phyloP scores from a whole-genome alignment of 2,888 invertebrate species.

The Thalpophila matura region DNA sequence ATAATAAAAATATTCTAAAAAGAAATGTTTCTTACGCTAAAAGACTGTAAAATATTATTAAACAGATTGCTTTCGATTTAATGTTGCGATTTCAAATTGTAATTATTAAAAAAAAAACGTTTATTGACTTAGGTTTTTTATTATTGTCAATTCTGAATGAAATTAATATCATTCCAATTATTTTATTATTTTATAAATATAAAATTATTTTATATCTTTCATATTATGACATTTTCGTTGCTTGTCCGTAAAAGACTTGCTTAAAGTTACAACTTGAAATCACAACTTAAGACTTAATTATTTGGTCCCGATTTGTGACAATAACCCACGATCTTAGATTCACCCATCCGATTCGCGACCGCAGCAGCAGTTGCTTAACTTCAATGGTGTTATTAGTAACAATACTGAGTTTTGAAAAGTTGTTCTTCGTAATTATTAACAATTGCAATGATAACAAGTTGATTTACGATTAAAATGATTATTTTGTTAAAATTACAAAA shows the following conservation, averaged over 20 bases:
- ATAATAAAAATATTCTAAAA: slow-evolving; percentile 42
- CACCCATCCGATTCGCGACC: slow-evolving; percentile 37
- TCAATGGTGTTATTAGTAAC: slow-evolving; percentile 28
- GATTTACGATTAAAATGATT: not conserved
- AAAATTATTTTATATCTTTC: not conserved
- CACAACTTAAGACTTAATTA: slow-evolving; percentile 42
- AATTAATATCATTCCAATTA: not conserved
- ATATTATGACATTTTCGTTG: not conserved
- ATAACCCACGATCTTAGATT: slow-evolving; percentile 46
- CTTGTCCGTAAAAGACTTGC: slow-evolving; percentile 49
- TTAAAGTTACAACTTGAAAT: slow-evolving; percentile 43
- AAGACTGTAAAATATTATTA: slow-evolving; percentile 45
- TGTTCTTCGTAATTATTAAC: slow-evolving; percentile 34
- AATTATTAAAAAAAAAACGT: not conserved
- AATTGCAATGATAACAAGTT: slow-evolving; percentile 44
- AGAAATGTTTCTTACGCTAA: slow-evolving; percentile 43
- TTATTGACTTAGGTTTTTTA: slow-evolving; percentile 18
- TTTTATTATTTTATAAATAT: not conserved
- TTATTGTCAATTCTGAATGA: slow-evolving; percentile 13
- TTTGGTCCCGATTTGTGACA: slow-evolving; percentile 65
- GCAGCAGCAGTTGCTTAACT: slow-evolving; percentile 38
- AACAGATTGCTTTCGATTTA: slow-evolving; percentile 35
- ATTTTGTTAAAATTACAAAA: slow-evolving; percentile 5
- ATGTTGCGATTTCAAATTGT: slow-evolving; percentile 36
- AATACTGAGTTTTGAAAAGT: slow-evolving; percentile 31